Evolutionary conservation across 2,888 invertebrate species (phyloP).

Genomic region (Dicyrtoma fusca): DNA sequence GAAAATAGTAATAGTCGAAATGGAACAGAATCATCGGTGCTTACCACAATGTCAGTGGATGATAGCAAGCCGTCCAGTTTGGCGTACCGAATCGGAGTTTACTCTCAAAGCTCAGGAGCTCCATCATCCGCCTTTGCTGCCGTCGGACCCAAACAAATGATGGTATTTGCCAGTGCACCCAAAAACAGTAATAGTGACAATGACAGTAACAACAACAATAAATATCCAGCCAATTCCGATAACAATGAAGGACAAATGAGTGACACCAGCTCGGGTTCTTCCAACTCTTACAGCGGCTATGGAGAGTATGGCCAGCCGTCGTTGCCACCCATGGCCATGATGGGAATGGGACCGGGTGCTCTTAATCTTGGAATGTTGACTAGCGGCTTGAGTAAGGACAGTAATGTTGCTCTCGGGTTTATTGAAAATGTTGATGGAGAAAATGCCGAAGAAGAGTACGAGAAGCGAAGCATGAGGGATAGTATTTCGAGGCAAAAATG

Average conservation of each 20-base stretch:
- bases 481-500: too few species aligned
- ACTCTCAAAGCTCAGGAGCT: slow-evolving; percentile 9
- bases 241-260: not conserved
- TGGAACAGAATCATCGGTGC: not conserved
- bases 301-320: too few species aligned
- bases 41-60: slow-evolving; percentile 11
- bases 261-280: too few species aligned
- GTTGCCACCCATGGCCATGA: not conserved
- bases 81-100: slow-evolving; percentile 30
- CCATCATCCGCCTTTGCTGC: slow-evolving; percentile 20
- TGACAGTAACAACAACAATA: not conserved
- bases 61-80: not conserved
- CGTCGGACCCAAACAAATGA: slow-evolving; percentile 29
- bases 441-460: not conserved
- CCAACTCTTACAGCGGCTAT: not conserved
- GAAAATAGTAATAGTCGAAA: too few species aligned
- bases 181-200: not conserved
- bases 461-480: too few species aligned
- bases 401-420: slow-evolving; percentile 23
- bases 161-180: slow-evolving; percentile 26
- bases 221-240: not conserved
- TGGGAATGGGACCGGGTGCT: not conserved
- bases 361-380: slow-evolving; percentile 7
- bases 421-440: slow-evolving; percentile 4
- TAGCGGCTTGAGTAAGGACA: not conserved